These are phyloP conservation scores for Lissonota sp. DNA, from an alignment of 2,888 invertebrate genomes.

Conservation along the genomic window DNA sequence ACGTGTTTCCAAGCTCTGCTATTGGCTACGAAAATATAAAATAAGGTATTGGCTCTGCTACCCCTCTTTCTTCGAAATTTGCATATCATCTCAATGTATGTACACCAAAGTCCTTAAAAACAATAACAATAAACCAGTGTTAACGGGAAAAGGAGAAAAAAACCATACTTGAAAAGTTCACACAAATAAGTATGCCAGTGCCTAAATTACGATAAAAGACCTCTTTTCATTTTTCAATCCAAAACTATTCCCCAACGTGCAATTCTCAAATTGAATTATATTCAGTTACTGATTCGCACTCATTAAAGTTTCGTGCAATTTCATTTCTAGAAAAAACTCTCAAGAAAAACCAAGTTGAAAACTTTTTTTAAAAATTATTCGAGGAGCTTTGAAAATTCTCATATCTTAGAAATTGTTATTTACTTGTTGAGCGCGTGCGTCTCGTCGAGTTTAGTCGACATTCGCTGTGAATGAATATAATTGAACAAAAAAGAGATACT, in stretches of 20 bases:
- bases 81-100: constrained; percentile 3
- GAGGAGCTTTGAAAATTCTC: no score
- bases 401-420: constrained; percentile 3
- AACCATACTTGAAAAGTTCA: constrained; percentile 24
- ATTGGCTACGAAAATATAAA: constrained; percentile 34
- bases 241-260: constrained; percentile 53
- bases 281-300: constrained; percentile 28
- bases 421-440: constrained; percentile 27
- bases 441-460: constrained; percentile 27
- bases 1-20: constrained; percentile 37
- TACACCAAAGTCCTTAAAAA: no score
- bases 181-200: background rate
- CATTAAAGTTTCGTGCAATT: background rate
- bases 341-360: no score
- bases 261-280: constrained; percentile 44
- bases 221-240: constrained; percentile 1
- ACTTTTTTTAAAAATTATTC: no score
- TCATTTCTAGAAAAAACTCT: no score
- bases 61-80: constrained; percentile 8
- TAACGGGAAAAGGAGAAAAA: background rate
- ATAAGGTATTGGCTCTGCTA: constrained; percentile 8
- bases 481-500: constrained; percentile 17
- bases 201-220: constrained; percentile 2
- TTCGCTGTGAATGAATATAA: constrained; percentile 38
- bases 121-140: no score